Conservation (phyloP, 2,113 vertebrate species). For the Saguinus midas region DNA sequence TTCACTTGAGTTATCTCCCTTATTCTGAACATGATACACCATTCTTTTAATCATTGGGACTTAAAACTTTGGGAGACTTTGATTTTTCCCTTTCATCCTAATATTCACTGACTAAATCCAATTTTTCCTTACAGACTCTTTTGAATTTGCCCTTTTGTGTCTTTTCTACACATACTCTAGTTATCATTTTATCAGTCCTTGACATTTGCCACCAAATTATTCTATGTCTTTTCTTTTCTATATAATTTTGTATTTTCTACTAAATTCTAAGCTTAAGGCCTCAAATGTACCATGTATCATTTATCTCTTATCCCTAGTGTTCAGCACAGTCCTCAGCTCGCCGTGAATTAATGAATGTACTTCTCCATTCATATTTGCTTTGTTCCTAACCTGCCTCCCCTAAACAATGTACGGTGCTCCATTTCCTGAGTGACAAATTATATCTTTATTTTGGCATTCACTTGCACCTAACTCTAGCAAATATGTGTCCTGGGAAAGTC, state of each 20-base stretch:
- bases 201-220: neutral
- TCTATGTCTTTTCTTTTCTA: neutral
- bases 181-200: constrained; percentile 13
- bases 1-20: neutral
- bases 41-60: neutral
- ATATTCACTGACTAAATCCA: neutral
- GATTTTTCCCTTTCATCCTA: neutral
- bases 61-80: neutral
- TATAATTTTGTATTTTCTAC: constrained; percentile 19
- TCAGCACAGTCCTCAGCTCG: neutral
- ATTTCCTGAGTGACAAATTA: neutral
- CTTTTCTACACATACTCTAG: neutral
- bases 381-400: neutral
- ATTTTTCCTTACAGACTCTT: neutral
- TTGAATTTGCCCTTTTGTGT: neutral
- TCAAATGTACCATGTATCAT: neutral
- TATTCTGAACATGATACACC: neutral
- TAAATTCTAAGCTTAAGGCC: neutral
- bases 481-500: neutral
- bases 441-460: neutral
- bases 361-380: neutral
- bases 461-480: neutral
- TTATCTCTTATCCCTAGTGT: neutral
- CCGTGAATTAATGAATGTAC: neutral
- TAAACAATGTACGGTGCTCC: neutral